Evolutionary conservation across 2,113 vertebrate genomes (phyloP).

Genomic region (Bufo gargarizans): DNA sequence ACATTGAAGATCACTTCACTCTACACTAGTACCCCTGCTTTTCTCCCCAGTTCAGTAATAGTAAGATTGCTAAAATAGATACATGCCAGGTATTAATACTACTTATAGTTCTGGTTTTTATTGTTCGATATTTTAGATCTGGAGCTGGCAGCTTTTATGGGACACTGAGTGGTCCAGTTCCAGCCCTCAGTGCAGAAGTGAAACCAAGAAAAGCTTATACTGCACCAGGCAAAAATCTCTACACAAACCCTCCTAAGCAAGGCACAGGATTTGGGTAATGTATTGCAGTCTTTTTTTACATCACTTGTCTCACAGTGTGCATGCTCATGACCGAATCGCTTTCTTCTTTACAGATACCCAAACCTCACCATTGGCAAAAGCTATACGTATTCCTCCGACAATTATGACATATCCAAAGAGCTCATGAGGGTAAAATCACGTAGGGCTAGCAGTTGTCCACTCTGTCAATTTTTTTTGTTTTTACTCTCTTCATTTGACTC

Average conservation of each 20-base stretch:
- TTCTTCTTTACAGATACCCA: slow-evolving; percentile 74
- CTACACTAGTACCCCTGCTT: too few relatives aligned
- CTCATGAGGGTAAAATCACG: slow-evolving; percentile 75
- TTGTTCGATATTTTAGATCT: slow-evolving; percentile 67
- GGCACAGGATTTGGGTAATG: slow-evolving; percentile 86
- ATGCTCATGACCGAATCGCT: slow-evolving; percentile 22
- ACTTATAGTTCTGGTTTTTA: neutral
- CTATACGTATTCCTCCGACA: slow-evolving; percentile 73
- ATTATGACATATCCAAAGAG: slow-evolving; percentile 69
- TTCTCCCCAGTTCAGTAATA: neutral
- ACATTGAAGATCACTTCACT: too few relatives aligned
- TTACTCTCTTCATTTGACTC: neutral
- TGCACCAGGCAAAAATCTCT: slow-evolving; percentile 81
- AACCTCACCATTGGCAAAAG: slow-evolving; percentile 81
- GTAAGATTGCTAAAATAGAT: too few relatives aligned
- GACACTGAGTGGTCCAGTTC: slow-evolving; percentile 77
- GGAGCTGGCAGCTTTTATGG: slow-evolving; percentile 83
- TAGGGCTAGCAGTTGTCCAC: neutral
- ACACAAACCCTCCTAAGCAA: slow-evolving; percentile 83
- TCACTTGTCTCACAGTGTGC: neutral
- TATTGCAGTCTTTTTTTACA: neutral
- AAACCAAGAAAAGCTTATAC: slow-evolving; percentile 67
- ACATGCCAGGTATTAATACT: neutral
- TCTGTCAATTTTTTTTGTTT: neutral
- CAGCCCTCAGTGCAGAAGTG: slow-evolving; percentile 74